Evolutionary conservation across 2,888 invertebrate species (phyloP).

Genomic region (Dynastes hyllus): DNA sequence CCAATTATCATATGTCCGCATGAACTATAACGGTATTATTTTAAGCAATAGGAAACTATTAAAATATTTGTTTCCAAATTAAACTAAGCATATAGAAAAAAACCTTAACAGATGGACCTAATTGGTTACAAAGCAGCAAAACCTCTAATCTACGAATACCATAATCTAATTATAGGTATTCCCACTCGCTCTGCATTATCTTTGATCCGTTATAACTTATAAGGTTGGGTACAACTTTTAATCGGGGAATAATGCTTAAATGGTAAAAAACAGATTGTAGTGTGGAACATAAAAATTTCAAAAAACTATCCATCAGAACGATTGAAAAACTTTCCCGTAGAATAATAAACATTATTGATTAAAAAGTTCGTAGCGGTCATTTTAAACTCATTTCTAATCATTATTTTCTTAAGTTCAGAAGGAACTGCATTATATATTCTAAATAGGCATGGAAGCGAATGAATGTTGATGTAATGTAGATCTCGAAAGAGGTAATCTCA

Average conservation of each 20-base stretch:
- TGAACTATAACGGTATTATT: slow-evolving; percentile 19
- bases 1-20: neutral
- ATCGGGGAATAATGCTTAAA: neutral
- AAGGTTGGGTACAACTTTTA: slow-evolving; percentile 14
- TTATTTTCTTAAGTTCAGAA: no score
- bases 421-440: no score
- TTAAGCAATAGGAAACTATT: slow-evolving; percentile 31
- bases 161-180: slow-evolving; percentile 41
- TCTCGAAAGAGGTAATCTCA: no score
- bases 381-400: no score
- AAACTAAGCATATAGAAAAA: neutral
- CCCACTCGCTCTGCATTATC: slow-evolving; percentile 18
- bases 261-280: no score
- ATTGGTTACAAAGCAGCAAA: slow-evolving; percentile 28
- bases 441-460: no score
- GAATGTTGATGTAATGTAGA: no score
- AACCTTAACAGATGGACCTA: slow-evolving; percentile 7
- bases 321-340: no score
- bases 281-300: no score
- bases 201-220: slow-evolving; percentile 12
- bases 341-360: no score
- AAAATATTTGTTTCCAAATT: slow-evolving; percentile 28
- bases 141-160: slow-evolving; percentile 32
- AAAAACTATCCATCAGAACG: no score
- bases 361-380: no score